Evolutionary conservation across 2,113 vertebrate species (phyloP).

Genomic region (Solea solea): DNA sequence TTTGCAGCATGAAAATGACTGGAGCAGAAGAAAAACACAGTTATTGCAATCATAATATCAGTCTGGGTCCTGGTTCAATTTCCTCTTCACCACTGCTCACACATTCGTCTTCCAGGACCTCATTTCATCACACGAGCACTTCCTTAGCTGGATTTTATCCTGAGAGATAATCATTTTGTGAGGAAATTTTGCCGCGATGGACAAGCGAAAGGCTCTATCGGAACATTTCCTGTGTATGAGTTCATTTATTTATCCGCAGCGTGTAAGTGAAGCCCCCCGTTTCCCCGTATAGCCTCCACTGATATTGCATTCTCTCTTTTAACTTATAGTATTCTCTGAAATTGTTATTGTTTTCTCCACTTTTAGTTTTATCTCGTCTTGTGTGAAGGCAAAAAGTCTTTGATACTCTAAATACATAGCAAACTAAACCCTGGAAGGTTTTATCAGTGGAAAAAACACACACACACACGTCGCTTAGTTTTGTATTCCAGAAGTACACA

Average conservation of each 20-base stretch:
- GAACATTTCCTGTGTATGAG: constrained; percentile 60
- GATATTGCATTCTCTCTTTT: constrained; percentile 45
- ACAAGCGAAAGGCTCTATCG: constrained; percentile 38
- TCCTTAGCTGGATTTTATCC: constrained; percentile 57
- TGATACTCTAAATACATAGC: constrained; percentile 48
- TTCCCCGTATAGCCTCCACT: constrained; percentile 35
- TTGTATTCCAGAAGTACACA: constrained; percentile 33
- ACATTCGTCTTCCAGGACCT: constrained; percentile 44
- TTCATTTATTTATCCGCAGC: constrained; percentile 39
- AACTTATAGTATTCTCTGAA: constrained; percentile 21
- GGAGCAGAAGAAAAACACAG: background rate
- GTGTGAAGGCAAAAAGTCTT: constrained; percentile 30
- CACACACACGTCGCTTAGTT: constrained; percentile 38
- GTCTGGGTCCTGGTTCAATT: constrained; percentile 43
- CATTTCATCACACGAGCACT: constrained; percentile 45
- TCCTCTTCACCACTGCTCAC: constrained; percentile 41
- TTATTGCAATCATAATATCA: constrained; percentile 39
- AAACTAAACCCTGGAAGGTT: constrained; percentile 39
- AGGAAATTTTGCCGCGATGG: constrained; percentile 47
- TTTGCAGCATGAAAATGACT: background rate
- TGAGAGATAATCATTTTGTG: constrained; percentile 62
- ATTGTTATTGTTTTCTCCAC: constrained; percentile 5
- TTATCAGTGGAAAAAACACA: constrained; percentile 45
- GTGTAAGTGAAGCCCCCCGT: constrained; percentile 20
- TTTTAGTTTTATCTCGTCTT: constrained; percentile 29